These are phyloP conservation scores for Rhabdomys pumilio DNA, from an alignment of 2,797 vertebrate species.

Conservation along the genomic window DNA sequence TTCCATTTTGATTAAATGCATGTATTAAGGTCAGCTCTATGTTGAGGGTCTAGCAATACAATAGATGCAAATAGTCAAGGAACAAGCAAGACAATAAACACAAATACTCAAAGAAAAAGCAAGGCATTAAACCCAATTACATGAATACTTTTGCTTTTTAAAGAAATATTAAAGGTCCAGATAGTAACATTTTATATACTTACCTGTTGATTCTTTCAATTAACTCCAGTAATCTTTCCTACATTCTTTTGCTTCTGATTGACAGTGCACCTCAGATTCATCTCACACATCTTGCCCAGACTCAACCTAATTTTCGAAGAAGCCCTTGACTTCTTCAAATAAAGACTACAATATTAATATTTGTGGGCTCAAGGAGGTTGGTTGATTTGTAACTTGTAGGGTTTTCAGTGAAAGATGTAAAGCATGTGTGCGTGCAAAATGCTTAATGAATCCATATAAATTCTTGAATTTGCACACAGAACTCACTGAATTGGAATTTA, in stretches of 20 bases:
- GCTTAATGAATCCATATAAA: neutral
- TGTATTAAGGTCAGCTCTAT: no score
- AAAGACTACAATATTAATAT: neutral
- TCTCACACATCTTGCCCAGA: neutral
- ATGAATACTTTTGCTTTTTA: neutral
- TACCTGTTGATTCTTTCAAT: slow-evolving; percentile 18
- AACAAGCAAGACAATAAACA: no score
- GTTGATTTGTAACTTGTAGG: neutral
- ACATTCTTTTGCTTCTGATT: slow-evolving; percentile 32
- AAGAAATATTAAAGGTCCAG: neutral
- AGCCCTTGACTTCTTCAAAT: neutral
- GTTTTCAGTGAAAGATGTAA: neutral
- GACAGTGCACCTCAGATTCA: neutral
- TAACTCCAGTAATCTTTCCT: neutral
- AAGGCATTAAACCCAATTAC: no score
- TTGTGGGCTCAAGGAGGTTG: neutral
- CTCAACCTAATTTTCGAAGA: neutral
- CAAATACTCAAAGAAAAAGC: no score
- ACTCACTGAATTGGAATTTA: slow-evolving; percentile 9
- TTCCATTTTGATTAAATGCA: no score
- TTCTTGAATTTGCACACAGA: slow-evolving; percentile 28
- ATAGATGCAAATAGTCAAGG: no score
- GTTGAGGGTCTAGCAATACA: no score
- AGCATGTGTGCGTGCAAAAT: no score
- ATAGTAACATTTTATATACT: neutral